phyloP scores from a whole-genome alignment of 2,888 invertebrate species.

The Chymomyza procnemis region DNA sequence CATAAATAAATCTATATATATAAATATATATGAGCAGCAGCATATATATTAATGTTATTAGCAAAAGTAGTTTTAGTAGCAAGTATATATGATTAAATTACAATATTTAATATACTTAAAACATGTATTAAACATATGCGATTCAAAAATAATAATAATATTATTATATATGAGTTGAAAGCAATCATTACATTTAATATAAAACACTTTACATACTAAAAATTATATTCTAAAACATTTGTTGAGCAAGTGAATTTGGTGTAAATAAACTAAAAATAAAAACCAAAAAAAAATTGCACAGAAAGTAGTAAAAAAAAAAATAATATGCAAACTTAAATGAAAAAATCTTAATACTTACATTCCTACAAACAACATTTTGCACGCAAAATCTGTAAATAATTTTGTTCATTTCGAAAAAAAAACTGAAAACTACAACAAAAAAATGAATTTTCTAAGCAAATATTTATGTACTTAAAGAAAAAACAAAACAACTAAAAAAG shows the following conservation, averaged over 20 bases:
- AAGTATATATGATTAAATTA: conserved; percentile 14
- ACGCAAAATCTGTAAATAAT: conserved; percentile 59
- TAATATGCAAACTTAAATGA: conserved; percentile 29
- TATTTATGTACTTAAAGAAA: conserved; percentile 28
- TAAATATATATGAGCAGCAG: neutral
- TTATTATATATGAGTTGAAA: conserved; percentile 57
- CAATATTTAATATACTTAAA: conserved; percentile 30
- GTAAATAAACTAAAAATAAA: conserved; percentile 30
- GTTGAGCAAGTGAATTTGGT: conserved; percentile 27
- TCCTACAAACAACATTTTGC: conserved; percentile 40
- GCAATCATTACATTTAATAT: conserved; percentile 65
- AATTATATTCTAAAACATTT: conserved; percentile 26
- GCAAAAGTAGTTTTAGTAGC: conserved; percentile 47
- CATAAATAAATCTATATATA: too few relatives aligned
- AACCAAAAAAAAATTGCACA: neutral
- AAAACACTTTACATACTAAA: conserved; percentile 7
- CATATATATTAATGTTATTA: conserved; percentile 43
- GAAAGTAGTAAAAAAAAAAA: neutral
- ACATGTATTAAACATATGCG: conserved; percentile 21
- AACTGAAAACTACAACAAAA: conserved; percentile 21
- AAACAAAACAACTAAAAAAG: conserved; percentile 4
- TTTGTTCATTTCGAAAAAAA: conserved; percentile 52
- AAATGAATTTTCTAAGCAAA: conserved; percentile 36
- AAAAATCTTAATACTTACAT: conserved; percentile 24
- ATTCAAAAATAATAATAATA: conserved; percentile 20